A percentile compares a stretch with the other conserved stretches of the same genome.
phyloP scores from a whole-genome alignment of 2,888 invertebrate species.

The Bursaphelenchus okinawaensis region DNA sequence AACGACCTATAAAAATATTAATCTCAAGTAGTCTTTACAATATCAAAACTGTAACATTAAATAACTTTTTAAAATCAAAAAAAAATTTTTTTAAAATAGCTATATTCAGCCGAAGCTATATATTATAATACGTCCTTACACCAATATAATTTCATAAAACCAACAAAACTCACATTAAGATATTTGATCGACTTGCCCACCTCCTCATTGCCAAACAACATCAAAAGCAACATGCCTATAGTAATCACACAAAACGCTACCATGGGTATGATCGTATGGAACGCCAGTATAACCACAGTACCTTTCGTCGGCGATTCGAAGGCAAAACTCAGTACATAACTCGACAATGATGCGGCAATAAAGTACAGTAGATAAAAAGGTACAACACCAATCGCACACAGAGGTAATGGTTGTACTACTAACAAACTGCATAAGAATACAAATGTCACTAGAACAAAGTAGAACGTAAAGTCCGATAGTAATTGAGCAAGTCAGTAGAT shows the following conservation, averaged over 20 bases:
- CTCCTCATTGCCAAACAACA: not conserved
- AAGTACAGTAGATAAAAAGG: not conserved
- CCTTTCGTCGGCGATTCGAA: constrained; percentile 7
- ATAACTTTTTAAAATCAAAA: too few relatives aligned
- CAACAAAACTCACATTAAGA: not conserved
- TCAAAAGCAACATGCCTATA: not conserved
- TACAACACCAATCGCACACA: not conserved
- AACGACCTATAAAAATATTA: too few relatives aligned
- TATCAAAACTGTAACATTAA: too few relatives aligned
- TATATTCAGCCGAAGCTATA: too few relatives aligned
- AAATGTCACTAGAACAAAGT: not conserved
- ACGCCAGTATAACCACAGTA: not conserved
- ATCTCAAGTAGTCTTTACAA: too few relatives aligned
- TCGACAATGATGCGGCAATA: not conserved
- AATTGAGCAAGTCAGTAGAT: not conserved
- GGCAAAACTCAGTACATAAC: not conserved
- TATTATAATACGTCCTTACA: too few relatives aligned
- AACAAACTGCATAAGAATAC: too few relatives aligned
- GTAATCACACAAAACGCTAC: not conserved
- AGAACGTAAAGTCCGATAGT: not conserved
- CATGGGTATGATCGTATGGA: not conserved
- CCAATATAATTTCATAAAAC: too few relatives aligned
- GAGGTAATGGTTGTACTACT: too few relatives aligned
- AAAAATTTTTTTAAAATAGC: too few relatives aligned
- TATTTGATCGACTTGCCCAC: not conserved